These are phyloP conservation scores for Lymantria dispar DNA, from an alignment of 2,888 invertebrate species.

Conservation along the genomic window DNA sequence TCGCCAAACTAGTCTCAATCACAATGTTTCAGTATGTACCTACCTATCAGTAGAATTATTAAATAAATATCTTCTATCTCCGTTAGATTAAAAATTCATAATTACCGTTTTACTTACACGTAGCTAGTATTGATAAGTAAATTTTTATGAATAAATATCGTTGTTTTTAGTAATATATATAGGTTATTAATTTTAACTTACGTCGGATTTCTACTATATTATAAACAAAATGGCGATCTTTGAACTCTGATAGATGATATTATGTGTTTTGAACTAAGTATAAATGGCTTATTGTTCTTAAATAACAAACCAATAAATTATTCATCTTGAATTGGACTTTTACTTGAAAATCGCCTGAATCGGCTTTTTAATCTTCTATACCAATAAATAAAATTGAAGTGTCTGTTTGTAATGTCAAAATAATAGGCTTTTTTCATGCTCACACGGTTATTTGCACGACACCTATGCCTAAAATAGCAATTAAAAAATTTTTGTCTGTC, in stretches of 20 bases:
- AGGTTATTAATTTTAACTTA: constrained; percentile 62
- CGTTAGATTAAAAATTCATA: constrained; percentile 26
- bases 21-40: constrained; percentile 44
- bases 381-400: too few species aligned
- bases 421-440: too few species aligned
- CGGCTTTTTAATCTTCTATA: neutral
- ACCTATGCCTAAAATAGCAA: too few species aligned
- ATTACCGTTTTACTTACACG: constrained; percentile 41
- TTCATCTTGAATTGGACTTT: constrained; percentile 70
- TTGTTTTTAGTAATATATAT: constrained; percentile 33
- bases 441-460: too few species aligned
- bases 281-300: constrained; percentile 76
- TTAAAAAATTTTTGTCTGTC: too few species aligned
- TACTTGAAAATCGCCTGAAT: constrained; percentile 34
- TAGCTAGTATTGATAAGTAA: constrained; percentile 36
- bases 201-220: constrained; percentile 63
- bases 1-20: constrained; percentile 39
- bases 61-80: constrained; percentile 32
- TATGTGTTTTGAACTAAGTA: constrained; percentile 68
- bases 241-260: constrained; percentile 59
- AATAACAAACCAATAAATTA: constrained; percentile 73
- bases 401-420: too few species aligned
- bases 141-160: constrained; percentile 38
- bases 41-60: constrained; percentile 35
- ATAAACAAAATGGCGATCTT: constrained; percentile 52